A percentile compares a stretch with the other conserved stretches of the same genome.
Conservation (phyloP, 2,797 vertebrate genomes). For the Smutsia gigantea region DNA sequence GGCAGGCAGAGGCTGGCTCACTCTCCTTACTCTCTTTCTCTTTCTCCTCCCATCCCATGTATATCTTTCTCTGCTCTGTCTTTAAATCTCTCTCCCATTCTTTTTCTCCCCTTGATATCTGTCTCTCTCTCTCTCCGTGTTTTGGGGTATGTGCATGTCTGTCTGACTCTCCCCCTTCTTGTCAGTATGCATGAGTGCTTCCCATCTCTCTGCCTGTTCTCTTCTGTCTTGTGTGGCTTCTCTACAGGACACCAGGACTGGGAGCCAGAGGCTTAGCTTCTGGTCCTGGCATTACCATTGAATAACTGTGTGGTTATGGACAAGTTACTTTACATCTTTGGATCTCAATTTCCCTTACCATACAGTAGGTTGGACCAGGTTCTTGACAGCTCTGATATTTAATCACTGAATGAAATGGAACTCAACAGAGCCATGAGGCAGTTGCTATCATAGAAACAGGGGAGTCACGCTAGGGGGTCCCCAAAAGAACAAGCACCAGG, state of each 20-base stretch:
- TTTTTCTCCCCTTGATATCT: neutral
- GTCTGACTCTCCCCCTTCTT: neutral
- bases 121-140: neutral
- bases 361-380: neutral
- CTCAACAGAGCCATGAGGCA: neutral
- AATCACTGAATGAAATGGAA: conserved; percentile 11
- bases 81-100: neutral
- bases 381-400: neutral
- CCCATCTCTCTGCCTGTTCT: neutral
- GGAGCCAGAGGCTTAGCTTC: conserved; percentile 54
- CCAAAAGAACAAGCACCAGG: conserved; percentile 67
- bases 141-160: neutral
- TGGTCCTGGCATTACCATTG: neutral
- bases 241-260: conserved; percentile 26
- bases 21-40: neutral
- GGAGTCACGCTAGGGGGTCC: neutral
- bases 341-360: neutral
- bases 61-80: neutral
- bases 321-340: conserved; percentile 19
- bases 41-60: neutral
- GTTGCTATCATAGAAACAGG: neutral
- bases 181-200: neutral
- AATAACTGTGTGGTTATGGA: neutral
- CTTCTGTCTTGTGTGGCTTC: neutral
- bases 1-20: neutral